Base-by-base conservation (phyloP, 64 coral and sea anemone genomes). In the Dendronephthya gigantea region DNA sequence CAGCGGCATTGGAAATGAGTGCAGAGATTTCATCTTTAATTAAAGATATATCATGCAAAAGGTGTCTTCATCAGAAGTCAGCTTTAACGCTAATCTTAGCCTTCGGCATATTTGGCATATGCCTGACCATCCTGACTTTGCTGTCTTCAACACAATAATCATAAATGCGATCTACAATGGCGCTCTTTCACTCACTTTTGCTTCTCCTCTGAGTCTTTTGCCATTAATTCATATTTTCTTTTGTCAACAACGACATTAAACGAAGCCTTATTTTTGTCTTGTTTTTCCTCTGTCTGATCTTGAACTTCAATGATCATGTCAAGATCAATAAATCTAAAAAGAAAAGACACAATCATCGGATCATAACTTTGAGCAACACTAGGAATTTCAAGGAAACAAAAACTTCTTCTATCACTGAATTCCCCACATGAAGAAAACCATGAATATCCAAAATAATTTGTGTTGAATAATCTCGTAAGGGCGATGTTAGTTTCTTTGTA, bases 291-390 rank as follows among this genome's bases (percentile, higher is more conserved):
- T 2, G 34, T 83, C 83, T 91, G 89, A 85, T 93, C 92, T 87
- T 98, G 92, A 36, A 98, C 95, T 30, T 87, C 89, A 45, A 98
- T 92, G n/a, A 98, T 92, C 0, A 91, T 85, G 50, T 98, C 95
- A 37, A 98, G 90, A 68, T 98, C 95, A 14, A 98, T 98, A 85
- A 88, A 93, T 28, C 95, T 98, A 74, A 8, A 5, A 49, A 39
- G 36, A 49, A 3, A 39, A 28, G 74, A 74, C 47, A 40, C 34
- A 79, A 35, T 79, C 29, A 79, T 74, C n/a, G n/a, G n/a, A n/a
- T n/a, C n/a, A n/a, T n/a, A n/a, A n/a, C n/a, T n/a, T n/a, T n/a
- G n/a, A n/a, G n/a, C n/a, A n/a, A n/a, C n/a, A n/a, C n/a, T n/a
- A n/a, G n/a, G n/a, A n/a, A n/a, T n/a, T n/a, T n/a, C n/a, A n/a